Evolutionary conservation across 2,113 vertebrate genomes (phyloP), one percentile per base, ranked within the genome.

Genomic region (Arothron firmamentum): DNA sequence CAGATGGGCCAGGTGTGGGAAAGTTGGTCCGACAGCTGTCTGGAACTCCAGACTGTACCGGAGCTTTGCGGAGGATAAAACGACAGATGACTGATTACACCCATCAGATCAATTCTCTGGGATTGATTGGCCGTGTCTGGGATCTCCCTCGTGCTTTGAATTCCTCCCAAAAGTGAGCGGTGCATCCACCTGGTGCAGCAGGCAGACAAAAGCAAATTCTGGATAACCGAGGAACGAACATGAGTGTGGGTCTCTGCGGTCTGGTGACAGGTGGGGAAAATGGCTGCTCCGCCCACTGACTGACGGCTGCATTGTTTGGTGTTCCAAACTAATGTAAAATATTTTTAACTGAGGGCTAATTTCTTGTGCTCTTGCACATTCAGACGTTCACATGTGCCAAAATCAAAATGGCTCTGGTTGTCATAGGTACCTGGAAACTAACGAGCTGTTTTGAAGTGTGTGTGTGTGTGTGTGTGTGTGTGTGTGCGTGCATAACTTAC

Each of bases 401-500:
- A 38, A 38, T 38, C 34, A 9, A 38, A 38, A 38, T 38, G 34
- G 8, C 9, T 38, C 34, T 11, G 34, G 34, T 38, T 38, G 34
- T 38, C 34, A 47, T 38, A 41, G 21, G 51, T 52, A 11, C 34
- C 2, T 47, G 45, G n/a, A 17, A 16, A 47, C 2, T 13, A 46
- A 15, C 17, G 45, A 20, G 48, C 45, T 46, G 45, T 12, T 17
- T 16, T 17, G 4, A n/a, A n/a, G 45, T 5, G 15, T 47, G 41
- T 38, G 52, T 58, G 23, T 4, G 61, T 18, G 9, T 21, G 14
- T 46, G 21, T 16, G 19, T 47, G 8, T 47, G 31, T 23, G 19
- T n/a, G n/a, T 52, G 43, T 15, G 45, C 52, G 45, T 41, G 54
- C 50, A 59, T 54, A 57, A 77, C 92, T 93, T 93, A 99, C 97